Evolutionary conservation across 35 echinoderm and acorn worm species (phyloP).

Genomic region (Heliocidaris tuberculata): DNA sequence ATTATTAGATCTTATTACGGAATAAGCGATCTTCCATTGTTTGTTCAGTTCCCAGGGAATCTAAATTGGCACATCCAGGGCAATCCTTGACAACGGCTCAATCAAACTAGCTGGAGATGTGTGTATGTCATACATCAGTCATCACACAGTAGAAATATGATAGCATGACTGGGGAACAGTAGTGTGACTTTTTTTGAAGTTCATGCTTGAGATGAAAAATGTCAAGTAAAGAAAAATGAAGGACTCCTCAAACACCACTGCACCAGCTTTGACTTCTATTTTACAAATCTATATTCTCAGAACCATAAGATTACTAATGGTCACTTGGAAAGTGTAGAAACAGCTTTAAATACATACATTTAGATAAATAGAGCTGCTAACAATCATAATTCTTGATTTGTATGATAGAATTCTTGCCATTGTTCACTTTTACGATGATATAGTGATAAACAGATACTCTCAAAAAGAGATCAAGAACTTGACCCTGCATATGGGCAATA

Average conservation of each 20-base stretch:
- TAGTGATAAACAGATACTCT: not conserved
- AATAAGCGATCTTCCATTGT: not conserved
- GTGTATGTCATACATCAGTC: not conserved
- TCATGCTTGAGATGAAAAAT: not conserved
- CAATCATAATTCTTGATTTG: not conserved
- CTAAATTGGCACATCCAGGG: not conserved
- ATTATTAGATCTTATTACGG: not conserved
- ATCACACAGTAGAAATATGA: not conserved
- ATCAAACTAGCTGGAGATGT: not conserved
- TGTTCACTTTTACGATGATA: not conserved
- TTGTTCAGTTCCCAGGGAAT: not conserved
- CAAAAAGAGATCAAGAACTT: not conserved
- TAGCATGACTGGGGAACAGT: not conserved
- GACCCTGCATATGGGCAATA: not conserved
- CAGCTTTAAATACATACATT: not conserved
- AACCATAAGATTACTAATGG: not conserved
- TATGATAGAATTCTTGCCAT: not conserved
- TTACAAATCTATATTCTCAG: not conserved
- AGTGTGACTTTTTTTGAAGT: not conserved
- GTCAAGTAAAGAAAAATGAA: not conserved
- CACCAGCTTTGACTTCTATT: not conserved
- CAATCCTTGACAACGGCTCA: conserved; percentile 8
- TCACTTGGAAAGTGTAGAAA: not conserved
- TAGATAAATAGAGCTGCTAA: not conserved
- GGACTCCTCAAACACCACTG: not conserved